Percentiles rank a stretch among this genome's conserved stretches.
Evolutionary conservation across 2,888 invertebrate species (phyloP).

Genomic region (Panorpa germanica): DNA sequence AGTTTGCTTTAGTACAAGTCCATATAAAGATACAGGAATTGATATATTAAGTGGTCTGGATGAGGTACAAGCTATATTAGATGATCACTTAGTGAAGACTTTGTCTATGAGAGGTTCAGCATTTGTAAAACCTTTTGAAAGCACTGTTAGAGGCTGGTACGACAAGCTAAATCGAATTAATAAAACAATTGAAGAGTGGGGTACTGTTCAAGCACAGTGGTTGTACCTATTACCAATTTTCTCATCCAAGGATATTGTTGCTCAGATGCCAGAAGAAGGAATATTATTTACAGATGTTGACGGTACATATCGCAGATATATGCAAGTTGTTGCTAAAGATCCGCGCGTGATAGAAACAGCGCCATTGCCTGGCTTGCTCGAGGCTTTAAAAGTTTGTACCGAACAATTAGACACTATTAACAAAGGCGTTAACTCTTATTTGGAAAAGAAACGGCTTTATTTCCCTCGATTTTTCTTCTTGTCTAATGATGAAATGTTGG

Average conservation of each 20-base stretch:
- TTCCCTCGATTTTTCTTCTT: constrained; percentile 61
- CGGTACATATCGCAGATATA: constrained; percentile 25
- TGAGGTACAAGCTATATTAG: constrained; percentile 42
- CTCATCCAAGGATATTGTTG: constrained; percentile 40
- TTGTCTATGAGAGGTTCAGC: constrained; percentile 53
- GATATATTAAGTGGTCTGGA: constrained; percentile 38
- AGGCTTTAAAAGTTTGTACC: constrained; percentile 39
- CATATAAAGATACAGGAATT: constrained; percentile 42
- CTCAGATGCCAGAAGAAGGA: constrained; percentile 44
- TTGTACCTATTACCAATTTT: constrained; percentile 46
- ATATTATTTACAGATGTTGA: constrained; percentile 32
- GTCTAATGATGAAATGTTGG: constrained; percentile 53
- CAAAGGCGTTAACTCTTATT: constrained; percentile 39
- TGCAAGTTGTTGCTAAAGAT: constrained; percentile 20
- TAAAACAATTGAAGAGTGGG: constrained; percentile 41
- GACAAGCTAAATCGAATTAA: constrained; percentile 31
- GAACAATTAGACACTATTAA: constrained; percentile 37
- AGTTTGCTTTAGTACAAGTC: constrained; percentile 31
- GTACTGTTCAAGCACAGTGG: constrained; percentile 42
- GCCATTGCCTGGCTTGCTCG: constrained; percentile 42
- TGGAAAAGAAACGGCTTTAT: constrained; percentile 41
- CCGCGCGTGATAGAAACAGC: constrained; percentile 26
- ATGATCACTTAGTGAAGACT: constrained; percentile 50
- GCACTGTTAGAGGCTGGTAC: constrained; percentile 33
- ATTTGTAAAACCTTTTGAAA: constrained; percentile 43